These are phyloP conservation scores for Calameuta idolon DNA, from an alignment of 2,888 invertebrate genomes.

Conservation along the genomic window DNA sequence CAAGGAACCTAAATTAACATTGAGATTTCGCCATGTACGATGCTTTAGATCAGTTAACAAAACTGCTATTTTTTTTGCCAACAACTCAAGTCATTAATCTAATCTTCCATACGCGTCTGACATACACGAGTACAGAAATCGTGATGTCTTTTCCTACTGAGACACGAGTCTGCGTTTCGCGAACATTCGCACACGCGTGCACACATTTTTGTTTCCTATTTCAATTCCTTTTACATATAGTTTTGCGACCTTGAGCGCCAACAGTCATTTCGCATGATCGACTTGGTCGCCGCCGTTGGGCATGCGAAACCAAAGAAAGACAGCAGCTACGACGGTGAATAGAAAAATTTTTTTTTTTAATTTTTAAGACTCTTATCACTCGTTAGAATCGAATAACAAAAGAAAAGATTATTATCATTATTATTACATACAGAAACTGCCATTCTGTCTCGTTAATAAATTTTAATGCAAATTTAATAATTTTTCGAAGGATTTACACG, in stretches of 20 bases:
- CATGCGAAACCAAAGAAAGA: not conserved
- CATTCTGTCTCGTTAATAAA: not conserved
- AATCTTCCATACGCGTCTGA: not conserved
- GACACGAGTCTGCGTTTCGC: not conserved
- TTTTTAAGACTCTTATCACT: not conserved
- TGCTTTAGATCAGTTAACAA: not conserved
- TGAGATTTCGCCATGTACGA: not conserved
- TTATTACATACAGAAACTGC: not conserved
- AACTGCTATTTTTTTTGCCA: not conserved
- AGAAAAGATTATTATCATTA: not conserved
- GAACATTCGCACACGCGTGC: not conserved
- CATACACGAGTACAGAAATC: not conserved
- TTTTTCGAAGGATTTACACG: not conserved
- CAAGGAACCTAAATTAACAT: not conserved
- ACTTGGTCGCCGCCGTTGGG: not conserved
- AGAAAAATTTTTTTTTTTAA: not conserved
- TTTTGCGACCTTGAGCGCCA: not conserved
- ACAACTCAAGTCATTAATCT: not conserved
- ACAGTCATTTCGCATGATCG: not conserved
- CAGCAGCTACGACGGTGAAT: not conserved
- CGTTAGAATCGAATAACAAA: not conserved
- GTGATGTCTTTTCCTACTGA: not conserved
- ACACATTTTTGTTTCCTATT: not conserved
- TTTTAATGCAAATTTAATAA: not conserved
- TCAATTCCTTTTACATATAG: not conserved